Evolutionary conservation across 2,888 invertebrate species (phyloP).

Genomic region (Oscheius sp.): DNA sequence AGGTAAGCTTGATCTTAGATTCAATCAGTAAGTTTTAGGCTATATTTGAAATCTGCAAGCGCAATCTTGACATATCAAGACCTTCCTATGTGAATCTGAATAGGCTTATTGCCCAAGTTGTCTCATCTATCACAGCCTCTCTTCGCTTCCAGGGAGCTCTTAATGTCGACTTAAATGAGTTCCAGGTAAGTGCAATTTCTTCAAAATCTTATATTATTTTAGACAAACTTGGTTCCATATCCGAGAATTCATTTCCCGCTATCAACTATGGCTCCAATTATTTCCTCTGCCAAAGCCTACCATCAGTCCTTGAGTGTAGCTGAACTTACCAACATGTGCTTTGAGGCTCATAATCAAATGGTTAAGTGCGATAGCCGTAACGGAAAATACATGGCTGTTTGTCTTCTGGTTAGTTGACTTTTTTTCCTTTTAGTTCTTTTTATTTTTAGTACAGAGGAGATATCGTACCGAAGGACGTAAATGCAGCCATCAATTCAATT

Average conservation of each 20-base stretch:
- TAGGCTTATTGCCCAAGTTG: conserved; percentile 83
- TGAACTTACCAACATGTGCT: conserved; percentile 91
- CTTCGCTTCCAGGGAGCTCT: conserved; percentile 87
- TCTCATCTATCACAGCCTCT: conserved; percentile 86
- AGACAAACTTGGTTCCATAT: conserved; percentile 78
- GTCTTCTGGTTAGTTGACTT: too few species aligned
- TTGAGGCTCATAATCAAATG: conserved; percentile 87
- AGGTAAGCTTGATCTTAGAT: conserved; percentile 70
- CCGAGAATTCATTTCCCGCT: conserved; percentile 90
- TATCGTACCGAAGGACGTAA: conserved; percentile 1
- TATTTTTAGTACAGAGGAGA: conserved; percentile 8
- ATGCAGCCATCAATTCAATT: neutral
- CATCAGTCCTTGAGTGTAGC: conserved; percentile 60
- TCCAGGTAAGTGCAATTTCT: too few species aligned
- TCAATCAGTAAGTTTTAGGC: conserved; percentile 72
- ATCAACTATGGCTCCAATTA: conserved; percentile 74
- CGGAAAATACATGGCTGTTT: conserved; percentile 72
- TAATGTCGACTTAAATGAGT: conserved; percentile 86
- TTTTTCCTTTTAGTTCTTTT: too few species aligned
- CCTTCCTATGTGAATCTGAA: conserved; percentile 89
- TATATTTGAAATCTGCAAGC: conserved; percentile 87
- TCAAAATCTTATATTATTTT: too few species aligned
- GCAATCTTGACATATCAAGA: conserved; percentile 73
- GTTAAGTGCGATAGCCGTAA: conserved; percentile 83
- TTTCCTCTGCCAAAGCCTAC: conserved; percentile 61